Base-by-base conservation (phyloP, 37 sponge, comb jelly and placozoan species). In the Bolinopsis microptera region DNA sequence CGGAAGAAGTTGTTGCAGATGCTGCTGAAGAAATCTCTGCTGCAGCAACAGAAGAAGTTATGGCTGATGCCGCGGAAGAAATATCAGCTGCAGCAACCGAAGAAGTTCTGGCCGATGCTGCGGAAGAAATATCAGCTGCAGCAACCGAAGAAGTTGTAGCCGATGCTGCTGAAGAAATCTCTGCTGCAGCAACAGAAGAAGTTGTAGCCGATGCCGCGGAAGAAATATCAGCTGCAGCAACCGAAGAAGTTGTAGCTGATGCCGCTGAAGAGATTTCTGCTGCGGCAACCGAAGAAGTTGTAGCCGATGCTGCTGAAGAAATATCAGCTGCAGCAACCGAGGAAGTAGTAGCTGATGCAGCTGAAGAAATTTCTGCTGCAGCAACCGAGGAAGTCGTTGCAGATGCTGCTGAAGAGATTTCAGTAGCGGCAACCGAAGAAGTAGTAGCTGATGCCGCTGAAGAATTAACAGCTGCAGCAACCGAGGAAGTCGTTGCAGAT, bases 161-260 rank as follows among this genome's bases (percentile, higher is more conserved):
- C 21, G 26, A 22, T 28, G 16, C 74, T 28, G 30, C 74, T n/a
- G 74, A 70, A 70, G 74, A 70, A 70, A 22, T 70, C 5, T 28
- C 74, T 70, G 74, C 74, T 70, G 74, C 74, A 70, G 74, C 74
- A 28, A 70, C 74, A 28, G 74, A 70, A 70, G 74, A 70, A 22
- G 30, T 70, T 22, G 25, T 26, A 3, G 74, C 74, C 30, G 74
- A 22, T 28, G 74, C 74, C 3, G 30, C 74, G 3, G 74, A 70
- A 70, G 74, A 70, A 61, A 61, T 61, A 21, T 21, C 68, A 21
- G 68, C 68, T 61, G 68, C 9, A 61, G 68, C 68, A 61, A 61
- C 68, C 18, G 68, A 61, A 61, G 68, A 61, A 61, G 18, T 61
- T 61, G 9, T 18, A 21, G 68, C 68, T 61, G 68, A 9, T 21